phyloP scores from a whole-genome alignment of 2,797 vertebrate genomes.

The Ctenopoma kingsleyae region DNA sequence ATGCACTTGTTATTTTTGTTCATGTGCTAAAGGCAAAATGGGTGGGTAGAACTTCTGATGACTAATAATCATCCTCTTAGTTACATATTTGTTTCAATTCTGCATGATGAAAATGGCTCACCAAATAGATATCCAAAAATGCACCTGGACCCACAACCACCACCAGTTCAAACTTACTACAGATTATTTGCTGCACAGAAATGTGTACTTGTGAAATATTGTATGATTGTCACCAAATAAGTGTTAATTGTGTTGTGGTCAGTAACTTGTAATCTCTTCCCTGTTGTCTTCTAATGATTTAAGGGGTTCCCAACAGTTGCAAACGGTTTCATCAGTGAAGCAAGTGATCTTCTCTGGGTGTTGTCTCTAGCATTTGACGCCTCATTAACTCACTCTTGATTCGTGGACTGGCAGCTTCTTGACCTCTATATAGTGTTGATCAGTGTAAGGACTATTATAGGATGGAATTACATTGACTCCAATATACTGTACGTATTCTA shows the following conservation, averaged over 20 bases:
- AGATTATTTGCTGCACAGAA: neutral
- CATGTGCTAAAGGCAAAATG: neutral
- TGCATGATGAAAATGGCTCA: slow-evolving; percentile 3
- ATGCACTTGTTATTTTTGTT: slow-evolving; percentile 10
- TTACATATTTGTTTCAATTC: slow-evolving; percentile 7
- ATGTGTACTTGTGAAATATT: neutral
- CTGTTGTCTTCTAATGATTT: slow-evolving; percentile 3
- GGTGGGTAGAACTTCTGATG: slow-evolving; percentile 6
- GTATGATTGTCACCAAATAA: slow-evolving; percentile 2
- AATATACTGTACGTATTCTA: no score
- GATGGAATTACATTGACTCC: no score
- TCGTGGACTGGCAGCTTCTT: neutral
- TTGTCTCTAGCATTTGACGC: slow-evolving; percentile 26
- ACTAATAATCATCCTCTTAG: slow-evolving; percentile 9
- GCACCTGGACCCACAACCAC: neutral
- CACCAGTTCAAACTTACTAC: neutral
- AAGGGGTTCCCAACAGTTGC: slow-evolving; percentile 10
- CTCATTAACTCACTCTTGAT: slow-evolving; percentile 23
- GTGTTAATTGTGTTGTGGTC: slow-evolving; percentile 12
- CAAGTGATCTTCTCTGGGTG: neutral
- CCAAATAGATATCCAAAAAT: neutral
- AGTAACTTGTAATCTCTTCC: slow-evolving; percentile 11
- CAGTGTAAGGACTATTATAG: neutral
- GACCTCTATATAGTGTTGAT: slow-evolving; percentile 7
- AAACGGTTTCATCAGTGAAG: slow-evolving; percentile 9